Evolutionary conservation across 1,140 invertebrate genomes (phyloP), one percentile per base, ranked within the genome.

Genomic region (Acromyrmex charruanus): DNA sequence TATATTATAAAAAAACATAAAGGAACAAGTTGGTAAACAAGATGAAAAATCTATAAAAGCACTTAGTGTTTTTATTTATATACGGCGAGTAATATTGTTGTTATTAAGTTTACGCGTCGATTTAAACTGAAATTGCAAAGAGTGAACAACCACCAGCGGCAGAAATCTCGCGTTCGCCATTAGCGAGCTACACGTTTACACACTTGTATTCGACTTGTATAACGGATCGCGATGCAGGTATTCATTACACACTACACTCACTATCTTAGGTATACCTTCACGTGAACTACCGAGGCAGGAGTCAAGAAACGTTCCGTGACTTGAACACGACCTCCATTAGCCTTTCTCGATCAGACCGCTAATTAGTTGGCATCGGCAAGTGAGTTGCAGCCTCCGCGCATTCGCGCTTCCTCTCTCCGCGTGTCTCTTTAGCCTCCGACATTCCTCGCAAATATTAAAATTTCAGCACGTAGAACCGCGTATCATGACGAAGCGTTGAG

Each of bases 261-360:
- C 77, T 69, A 69, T 59, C 69, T 77, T 72, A 51, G 82, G 59
- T 81, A 68, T 85, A 89, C 31, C 63, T 68, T 31, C 75, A 28
- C 39, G 58, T 77, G 72, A 75, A 68, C 87, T 86, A 89, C 85
- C 81, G 51, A 74, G 69, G 81, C 69, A 86, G 74, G 75, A 91
- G 81, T 87, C 82, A 71, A 90, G 90, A 87, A 90, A 85, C 88
- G 92, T 92, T 93, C 88, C 89, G 51, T 84, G 81, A 75, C 75
- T 90, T 88, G 68, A 90, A 68, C 89, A 90, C 85, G 90, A 91
- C 91, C 92, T 92, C 90, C 90, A 92, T 93, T 93, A 93, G 90
- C 92, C 92, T 92, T 85, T 86, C 89, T 90, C 87, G 88, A 91
- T 90, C 91, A 84, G 86, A 80, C 69, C 85, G 85, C 68, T 92